Base-by-base conservation (phyloP, 2,113 vertebrate genomes). In the Anser brachyrhynchus region DNA sequence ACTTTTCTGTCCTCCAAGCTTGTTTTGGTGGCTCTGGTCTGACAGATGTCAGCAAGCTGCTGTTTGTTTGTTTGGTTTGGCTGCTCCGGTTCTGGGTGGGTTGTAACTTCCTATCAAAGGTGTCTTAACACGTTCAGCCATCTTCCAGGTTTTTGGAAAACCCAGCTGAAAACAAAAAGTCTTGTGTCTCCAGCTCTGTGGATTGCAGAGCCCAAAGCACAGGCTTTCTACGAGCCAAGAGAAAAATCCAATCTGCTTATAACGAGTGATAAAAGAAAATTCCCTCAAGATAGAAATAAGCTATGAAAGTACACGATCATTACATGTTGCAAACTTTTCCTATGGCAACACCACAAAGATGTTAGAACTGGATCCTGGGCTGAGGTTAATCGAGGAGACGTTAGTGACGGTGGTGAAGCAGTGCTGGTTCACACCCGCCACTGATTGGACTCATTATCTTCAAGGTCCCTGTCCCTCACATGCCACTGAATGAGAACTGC, bases 61-160 rank as follows among this genome's bases (percentile, higher is more conserved):
- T 89, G 87, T 66, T 84, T 94, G 83, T 61, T 95, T 95, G 90
- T 35, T 94, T 96, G 81, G 9, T 54, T 96, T 96, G 96, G 95
- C 96, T 92, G 89, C 77, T 77, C 41, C 3, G 17, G 74, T 46
- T 49, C 7, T 91, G 93, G 93, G 92, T 95, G 96, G 74, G 67
- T 96, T 37, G 64, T 43, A 70, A 41, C 87, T 83, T 82, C 91
- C 89, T 70, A 46, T 25, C 96, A 76, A 95, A 96, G 93, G 86
- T 95, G 96, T 95, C 92, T 37, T 43, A 29, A 96, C 96, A 96
- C 1, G 96, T 49, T 96, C 91, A 93, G 93, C 92, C 95, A 84
- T 95, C 92, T 97, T 96, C 95, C 93, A 96, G 87, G 58, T 4
- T 85, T 94, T 70, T 94, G 96, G 96, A 97, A 97, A 92, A 43